Evolutionary conservation across 2,888 invertebrate species (phyloP), one percentile per base, ranked within the genome.

Genomic region (Antitype chi): DNA sequence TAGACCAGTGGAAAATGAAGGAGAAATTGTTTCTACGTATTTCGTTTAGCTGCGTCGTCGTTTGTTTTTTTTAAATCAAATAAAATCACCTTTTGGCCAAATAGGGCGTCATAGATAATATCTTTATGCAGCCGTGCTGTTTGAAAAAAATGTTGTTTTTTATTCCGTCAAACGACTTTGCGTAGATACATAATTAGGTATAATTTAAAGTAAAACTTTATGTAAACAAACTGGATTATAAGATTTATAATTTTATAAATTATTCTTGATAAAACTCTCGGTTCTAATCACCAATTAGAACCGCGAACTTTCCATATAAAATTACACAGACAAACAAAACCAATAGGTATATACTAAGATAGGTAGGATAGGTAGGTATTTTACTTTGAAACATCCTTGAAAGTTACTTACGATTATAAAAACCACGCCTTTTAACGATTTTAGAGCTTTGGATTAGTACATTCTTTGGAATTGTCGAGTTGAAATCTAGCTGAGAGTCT

Each of bases 371-470:
- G 4, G 23, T 62, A 32, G 9, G n/a, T 57, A n/a, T 15, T 32
- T 1, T 73, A 43, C 9, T 25, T 25, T 28, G 38, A 60, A 13
- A 52, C 23, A 60, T 74, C 25, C 59, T 49, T 74, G 74, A 52
- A 62, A 53, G 28, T 53, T 62, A 74, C 23, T 52, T 9, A 43
- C 7, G 6, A 53, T 28, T 53, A 28, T 13, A 38, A 47, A 60
- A 76, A 32, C 23, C 7, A 62, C 43, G 17, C 76, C 62, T 73
- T 23, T 23, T 70, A 67, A 47, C 71, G 28, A 59, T 73, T 59
- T 72, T 4, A 25, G 25, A 38, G 2, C 13, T 13, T n/a, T 20
- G 55, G 6, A 64, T 55, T 17, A 17, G n/a, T 17, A 43, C 28
- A 32, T 28, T 64, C 28, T 15, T 28, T 43, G 6, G 23, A 23